Conservation (phyloP, 1,140 invertebrate genomes). For the Achatina immaculata region DNA sequence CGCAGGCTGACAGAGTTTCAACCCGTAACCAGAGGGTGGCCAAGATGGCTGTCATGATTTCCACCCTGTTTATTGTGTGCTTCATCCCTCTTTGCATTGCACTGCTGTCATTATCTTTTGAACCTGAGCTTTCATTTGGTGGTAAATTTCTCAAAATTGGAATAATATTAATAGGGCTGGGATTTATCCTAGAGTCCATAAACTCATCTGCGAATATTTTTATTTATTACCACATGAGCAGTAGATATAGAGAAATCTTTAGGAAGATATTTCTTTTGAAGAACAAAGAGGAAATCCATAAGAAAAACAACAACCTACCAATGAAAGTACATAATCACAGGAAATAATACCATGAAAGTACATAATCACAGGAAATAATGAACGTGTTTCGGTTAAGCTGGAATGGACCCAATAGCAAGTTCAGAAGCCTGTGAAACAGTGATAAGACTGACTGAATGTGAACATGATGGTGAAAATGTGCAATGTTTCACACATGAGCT, state of each 20-base stretch:
- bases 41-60: constrained; percentile 6
- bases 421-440: no score
- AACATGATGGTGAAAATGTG: no score
- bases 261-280: background rate
- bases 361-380: no score
- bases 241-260: background rate
- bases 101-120: background rate
- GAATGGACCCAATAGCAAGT: no score
- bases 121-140: background rate
- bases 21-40: constrained; percentile 8
- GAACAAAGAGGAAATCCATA: no score
- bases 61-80: background rate
- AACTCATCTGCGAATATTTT: constrained; percentile 16
- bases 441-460: no score
- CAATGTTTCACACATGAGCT: no score
- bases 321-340: no score
- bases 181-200: constrained; percentile 1
- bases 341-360: no score
- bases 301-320: no score
- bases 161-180: background rate
- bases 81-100: constrained; percentile 7
- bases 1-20: background rate
- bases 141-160: constrained; percentile 6
- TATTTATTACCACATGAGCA: constrained; percentile 20
- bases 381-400: no score